phyloP scores from a whole-genome alignment of 2,113 vertebrate genomes.

The Tamias sibiricus region DNA sequence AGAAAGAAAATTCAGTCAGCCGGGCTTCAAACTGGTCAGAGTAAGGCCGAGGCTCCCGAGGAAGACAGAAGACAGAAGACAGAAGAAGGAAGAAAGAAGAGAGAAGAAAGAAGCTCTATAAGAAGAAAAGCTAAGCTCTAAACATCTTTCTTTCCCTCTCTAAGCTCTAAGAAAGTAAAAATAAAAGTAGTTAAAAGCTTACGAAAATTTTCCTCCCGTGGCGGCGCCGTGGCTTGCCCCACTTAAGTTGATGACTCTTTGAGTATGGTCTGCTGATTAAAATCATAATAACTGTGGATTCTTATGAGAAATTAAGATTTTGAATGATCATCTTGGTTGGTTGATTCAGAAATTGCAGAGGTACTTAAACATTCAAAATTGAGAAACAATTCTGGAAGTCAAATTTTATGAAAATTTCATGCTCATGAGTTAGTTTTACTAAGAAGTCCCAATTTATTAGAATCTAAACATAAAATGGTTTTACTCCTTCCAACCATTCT shows the following conservation, averaged over 20 bases:
- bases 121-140: too few species aligned
- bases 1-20: too few species aligned
- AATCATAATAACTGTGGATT: neutral
- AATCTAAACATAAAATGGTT: neutral
- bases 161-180: too few species aligned
- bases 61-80: too few species aligned
- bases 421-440: neutral
- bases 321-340: constrained; percentile 17
- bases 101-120: too few species aligned
- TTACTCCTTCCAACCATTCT: neutral
- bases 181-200: too few species aligned
- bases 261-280: neutral
- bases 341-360: neutral
- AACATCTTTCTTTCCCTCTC: too few species aligned
- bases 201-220: too few species aligned
- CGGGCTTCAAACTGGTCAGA: too few species aligned
- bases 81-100: too few species aligned
- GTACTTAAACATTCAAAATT: neutral
- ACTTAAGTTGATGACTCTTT: neutral
- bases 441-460: neutral
- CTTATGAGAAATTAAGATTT: neutral
- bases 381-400: neutral
- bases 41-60: too few species aligned
- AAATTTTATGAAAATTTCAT: neutral
- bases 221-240: too few species aligned